Base-by-base conservation (phyloP, 2,113 vertebrate species). In the Solea senegalensis region DNA sequence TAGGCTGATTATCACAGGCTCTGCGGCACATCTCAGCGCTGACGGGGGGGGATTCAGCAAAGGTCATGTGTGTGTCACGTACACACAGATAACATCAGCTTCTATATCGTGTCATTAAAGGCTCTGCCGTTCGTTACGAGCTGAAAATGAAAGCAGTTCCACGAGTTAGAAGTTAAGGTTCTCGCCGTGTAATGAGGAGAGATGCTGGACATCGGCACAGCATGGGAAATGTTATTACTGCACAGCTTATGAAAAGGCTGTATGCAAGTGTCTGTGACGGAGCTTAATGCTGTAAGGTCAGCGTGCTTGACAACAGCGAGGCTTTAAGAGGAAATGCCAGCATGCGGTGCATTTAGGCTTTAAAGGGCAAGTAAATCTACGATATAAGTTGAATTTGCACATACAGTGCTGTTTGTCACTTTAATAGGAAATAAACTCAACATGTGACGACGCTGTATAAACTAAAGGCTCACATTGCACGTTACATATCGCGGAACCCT, bases 31-130 rank as follows among this genome's bases (percentile, higher is more conserved):
- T 54, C 9, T 1, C 52, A 50, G 50, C 69, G 75, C 56, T 59
- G 43, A 75, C 57, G 50, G 21, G 21, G 50, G 62, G 67, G 70
- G 58, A 73, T 69, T 73, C 53, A 75, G 2, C 72, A 82, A 69
- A 87, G 80, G 79, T 87, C 70, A 67, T 68, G 51, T 12, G 60
- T 58, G 63, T 40, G 43, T 53, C 64, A 62, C 46, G 8, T n/a
- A 40, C 10, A 41, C 50, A 63, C 34, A 69, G 56, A 80, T 14
- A 69, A 44, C 64, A 14, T 59, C 51, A 65, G 48, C 39, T 64
- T 78, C 12, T 48, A 46, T 10, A 27, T 9, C 16, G 63, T 9
- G 9, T 39, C 27, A 49, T 61, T 63, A 57, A 62, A 27, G 34
- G 15, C 0, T 26, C 2, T 4, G 21, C 39, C 7, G 26, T 83